Evolutionary conservation across 2,888 invertebrate genomes (phyloP), one percentile per base, ranked within the genome.

Genomic region (Sinotaia quadrata): DNA sequence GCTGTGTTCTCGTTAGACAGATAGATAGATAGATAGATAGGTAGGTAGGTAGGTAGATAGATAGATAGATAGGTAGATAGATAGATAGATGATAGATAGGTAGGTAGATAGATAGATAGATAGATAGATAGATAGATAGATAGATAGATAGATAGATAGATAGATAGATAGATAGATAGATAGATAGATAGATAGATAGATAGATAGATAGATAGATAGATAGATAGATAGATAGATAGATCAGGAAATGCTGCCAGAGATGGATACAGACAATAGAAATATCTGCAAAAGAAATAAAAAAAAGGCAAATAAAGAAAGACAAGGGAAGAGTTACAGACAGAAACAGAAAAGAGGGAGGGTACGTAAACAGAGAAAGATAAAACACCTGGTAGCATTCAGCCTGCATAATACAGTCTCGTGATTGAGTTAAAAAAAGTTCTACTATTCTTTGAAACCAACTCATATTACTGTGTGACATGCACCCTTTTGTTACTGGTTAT

Each of bases 131-230:
- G 31, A 37, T 18, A 59, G 36, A 51, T 21, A 51, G 24, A 29
- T 15, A 51, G 18, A 59, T 36, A 67, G 10, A 34, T n/a, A 51
- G 59, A 67, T 29, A n/a, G 37, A 58, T 27, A 67, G 49, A 49
- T 34, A 58, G 47, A 49, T 47, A 58, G 31, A 49, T 4, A 67
- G 44, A 67, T 37, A 67, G 24, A 37, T 7, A 36, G 34, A 67
- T 8, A 51, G 37, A 51, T 36, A 24, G 33, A 47, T 18, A 59
- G 29, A 59, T n/a, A n/a, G 49, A 47, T 12, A 36, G 52, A 59
- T 24, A 34, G 34, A 34, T 12, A 51, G 36, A 33, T 21, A 37
- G 52, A 59, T 7, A 33, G 49, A 49, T n/a, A 59, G 36, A 36
- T 33, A 67, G 51, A 58, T 15, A 34, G 36, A 67, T 49, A 34